Conservation (phyloP, 2,797 vertebrate genomes). For the Semotilus atromaculatus region DNA sequence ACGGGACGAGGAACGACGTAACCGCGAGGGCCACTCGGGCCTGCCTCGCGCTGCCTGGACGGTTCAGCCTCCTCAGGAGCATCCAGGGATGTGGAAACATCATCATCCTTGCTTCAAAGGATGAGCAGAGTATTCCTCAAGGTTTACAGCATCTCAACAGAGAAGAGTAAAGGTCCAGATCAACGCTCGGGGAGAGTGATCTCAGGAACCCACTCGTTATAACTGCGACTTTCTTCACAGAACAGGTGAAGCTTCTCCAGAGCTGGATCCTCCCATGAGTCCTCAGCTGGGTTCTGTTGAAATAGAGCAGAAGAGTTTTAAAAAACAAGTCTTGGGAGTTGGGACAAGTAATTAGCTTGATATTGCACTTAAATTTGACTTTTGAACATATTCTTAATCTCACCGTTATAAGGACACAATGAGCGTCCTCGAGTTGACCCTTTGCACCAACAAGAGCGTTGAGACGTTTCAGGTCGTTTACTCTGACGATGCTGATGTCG, state of each 20-base stretch:
- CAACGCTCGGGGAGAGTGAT: slow-evolving; percentile 87
- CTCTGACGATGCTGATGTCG: slow-evolving; percentile 92
- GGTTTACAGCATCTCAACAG: slow-evolving; percentile 75
- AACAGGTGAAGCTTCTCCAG: slow-evolving; percentile 82
- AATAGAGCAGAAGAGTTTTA: background rate
- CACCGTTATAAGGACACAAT: slow-evolving; percentile 95
- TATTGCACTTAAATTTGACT: background rate
- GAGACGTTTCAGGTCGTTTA: slow-evolving; percentile 85
- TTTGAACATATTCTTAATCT: slow-evolving; percentile 54
- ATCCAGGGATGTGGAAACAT: slow-evolving; percentile 79
- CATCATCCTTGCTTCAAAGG: slow-evolving; percentile 52
- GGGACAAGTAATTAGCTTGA: slow-evolving; percentile 3
- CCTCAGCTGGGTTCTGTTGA: slow-evolving; percentile 73
- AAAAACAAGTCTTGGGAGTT: background rate
- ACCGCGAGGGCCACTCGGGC: slow-evolving; percentile 67
- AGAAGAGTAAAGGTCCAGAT: slow-evolving; percentile 67
- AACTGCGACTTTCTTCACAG: slow-evolving; percentile 78
- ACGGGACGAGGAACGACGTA: slow-evolving; percentile 73
- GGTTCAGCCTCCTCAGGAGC: slow-evolving; percentile 82
- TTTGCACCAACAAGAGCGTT: slow-evolving; percentile 82
- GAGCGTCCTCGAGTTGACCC: slow-evolving; percentile 81
- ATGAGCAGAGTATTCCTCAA: slow-evolving; percentile 80
- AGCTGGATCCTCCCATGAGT: slow-evolving; percentile 79
- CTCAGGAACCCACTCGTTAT: slow-evolving; percentile 94
- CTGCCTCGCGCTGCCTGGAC: slow-evolving; percentile 75